Evolutionary conservation across 2,113 vertebrate genomes (phyloP).

Genomic region (Electrona antarctica): DNA sequence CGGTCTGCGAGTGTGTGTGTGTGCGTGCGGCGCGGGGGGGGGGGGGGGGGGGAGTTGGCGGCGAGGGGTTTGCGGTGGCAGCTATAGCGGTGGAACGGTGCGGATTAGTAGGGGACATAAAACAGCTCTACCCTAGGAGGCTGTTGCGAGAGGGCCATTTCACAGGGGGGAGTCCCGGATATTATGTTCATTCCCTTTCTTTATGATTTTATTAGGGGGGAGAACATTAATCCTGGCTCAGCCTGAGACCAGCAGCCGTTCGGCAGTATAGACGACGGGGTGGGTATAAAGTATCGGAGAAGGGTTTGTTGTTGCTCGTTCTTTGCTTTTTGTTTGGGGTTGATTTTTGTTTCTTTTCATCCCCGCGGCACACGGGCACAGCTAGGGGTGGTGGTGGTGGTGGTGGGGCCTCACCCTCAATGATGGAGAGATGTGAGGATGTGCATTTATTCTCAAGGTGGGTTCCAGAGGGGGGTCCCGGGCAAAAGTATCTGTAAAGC

Average conservation of each 20-base stretch:
- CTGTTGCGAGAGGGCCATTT: conserved; percentile 35
- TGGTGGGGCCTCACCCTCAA: too few relatives aligned
- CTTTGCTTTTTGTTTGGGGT: conserved; percentile 6
- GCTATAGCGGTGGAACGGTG: too few relatives aligned
- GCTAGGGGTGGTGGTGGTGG: too few relatives aligned
- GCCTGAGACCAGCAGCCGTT: conserved; percentile 37
- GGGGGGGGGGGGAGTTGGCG: not conserved
- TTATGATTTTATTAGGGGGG: conserved; percentile 49
- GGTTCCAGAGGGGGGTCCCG: too few relatives aligned
- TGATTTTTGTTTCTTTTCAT: conserved; percentile 18
- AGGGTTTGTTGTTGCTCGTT: not conserved
- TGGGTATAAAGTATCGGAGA: too few relatives aligned
- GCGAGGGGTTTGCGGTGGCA: too few relatives aligned
- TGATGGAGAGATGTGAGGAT: too few relatives aligned
- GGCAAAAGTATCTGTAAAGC: too few relatives aligned
- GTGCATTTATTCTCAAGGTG: too few relatives aligned
- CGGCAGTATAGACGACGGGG: not conserved
- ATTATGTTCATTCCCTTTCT: conserved; percentile 43
- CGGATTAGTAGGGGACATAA: conserved; percentile 40
- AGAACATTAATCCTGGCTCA: conserved; percentile 43
- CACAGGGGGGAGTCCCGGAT: conserved; percentile 24
- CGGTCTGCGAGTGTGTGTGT: too few relatives aligned
- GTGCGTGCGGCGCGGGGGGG: not conserved
- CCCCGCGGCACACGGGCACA: not conserved
- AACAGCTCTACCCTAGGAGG: conserved; percentile 40